These are phyloP conservation scores for Bombus affinis DNA, from an alignment of 1,140 invertebrate species.

Conservation along the genomic window DNA sequence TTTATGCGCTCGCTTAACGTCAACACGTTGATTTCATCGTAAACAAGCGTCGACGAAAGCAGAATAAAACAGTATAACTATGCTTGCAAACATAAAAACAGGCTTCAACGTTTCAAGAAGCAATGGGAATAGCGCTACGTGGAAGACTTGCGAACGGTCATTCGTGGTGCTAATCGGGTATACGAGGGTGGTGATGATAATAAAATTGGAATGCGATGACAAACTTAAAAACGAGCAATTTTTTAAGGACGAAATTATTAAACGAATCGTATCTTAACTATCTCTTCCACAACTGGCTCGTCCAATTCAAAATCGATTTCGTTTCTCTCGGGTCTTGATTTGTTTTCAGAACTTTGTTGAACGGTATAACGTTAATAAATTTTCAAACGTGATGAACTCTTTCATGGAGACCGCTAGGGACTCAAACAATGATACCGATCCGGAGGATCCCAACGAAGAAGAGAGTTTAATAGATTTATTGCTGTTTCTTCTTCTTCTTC, in stretches of 20 bases:
- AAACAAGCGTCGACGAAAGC: slow-evolving; percentile 47
- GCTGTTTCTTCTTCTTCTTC: slow-evolving; percentile 78
- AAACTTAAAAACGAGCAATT: slow-evolving; percentile 14
- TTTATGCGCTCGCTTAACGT: slow-evolving; percentile 14
- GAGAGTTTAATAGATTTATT: slow-evolving; percentile 58
- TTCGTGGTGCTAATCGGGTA: slow-evolving; percentile 14
- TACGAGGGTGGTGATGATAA: not conserved
- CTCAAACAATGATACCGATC: not conserved
- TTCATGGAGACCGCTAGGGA: not conserved
- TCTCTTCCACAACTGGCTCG: no score
- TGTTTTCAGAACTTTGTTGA: not conserved
- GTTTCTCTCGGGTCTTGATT: not conserved
- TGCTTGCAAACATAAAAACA: slow-evolving; percentile 3
- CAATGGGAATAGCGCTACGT: slow-evolving; percentile 36
- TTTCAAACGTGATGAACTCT: not conserved
- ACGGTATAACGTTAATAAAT: not conserved
- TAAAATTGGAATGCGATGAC: not conserved
- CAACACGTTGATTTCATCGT: slow-evolving; percentile 12
- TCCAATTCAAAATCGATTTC: not conserved
- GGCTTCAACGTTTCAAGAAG: slow-evolving; percentile 9
- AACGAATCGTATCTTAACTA: not conserved
- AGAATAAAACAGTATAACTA: slow-evolving; percentile 25
- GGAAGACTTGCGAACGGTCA: slow-evolving; percentile 1
- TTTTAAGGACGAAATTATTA: slow-evolving; percentile 9
- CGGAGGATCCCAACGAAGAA: not conserved